Evolutionary conservation across 92 coral and sea anemone genomes (phyloP), one percentile per base, ranked within the genome.

Genomic region (Galaxea fascicularis): DNA sequence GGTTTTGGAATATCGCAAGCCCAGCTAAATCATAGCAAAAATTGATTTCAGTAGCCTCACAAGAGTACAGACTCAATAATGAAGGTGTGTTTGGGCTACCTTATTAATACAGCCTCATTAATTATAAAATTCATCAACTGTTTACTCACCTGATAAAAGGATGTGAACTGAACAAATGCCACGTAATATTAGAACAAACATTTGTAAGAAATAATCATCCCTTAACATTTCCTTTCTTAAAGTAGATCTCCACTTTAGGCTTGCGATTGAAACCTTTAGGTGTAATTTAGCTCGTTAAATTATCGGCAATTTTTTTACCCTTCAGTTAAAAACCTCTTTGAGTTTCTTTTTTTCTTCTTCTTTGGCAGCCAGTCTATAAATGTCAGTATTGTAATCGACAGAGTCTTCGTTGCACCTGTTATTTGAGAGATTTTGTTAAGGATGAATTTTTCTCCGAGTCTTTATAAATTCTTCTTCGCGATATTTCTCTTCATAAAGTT

Each of bases 91-190:
- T 57, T 57, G 18, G 63, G 63, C 18, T 24, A 4, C n/a, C 63
- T 2, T 15, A 8, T 24, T 17, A 20, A 57, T n/a, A n/a, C n/a
- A 60, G 20, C 31, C 47, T 46, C 64, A 65, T 47, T 52, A 79
- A 30, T 79, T 47, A 21, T 35, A 45, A 7, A 45, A 21, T 78
- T 63, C 72, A 45, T 65, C 15, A 63, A 49, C 12, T 54, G 18
- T 82, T 82, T 82, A 45, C 13, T 7, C 86, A 82, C 78, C 86
- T 82, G 86, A 44, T 35, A 30, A 69, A 79, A 53, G 41, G 73
- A 9, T 68, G 45, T 39, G 57, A 62, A 71, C 59, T 39, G 53
- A 71, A 51, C 69, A 27, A 16, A 71, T 71, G 86, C 86, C 86
- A 82, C 86, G 86, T 82, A 56, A 77, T n/a, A 70, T 58, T 58